A percentile compares a stretch with the other conserved stretches of the same genome.
Conservation (phyloP, 2,888 invertebrate genomes). For the Saturnia pavonia region DNA sequence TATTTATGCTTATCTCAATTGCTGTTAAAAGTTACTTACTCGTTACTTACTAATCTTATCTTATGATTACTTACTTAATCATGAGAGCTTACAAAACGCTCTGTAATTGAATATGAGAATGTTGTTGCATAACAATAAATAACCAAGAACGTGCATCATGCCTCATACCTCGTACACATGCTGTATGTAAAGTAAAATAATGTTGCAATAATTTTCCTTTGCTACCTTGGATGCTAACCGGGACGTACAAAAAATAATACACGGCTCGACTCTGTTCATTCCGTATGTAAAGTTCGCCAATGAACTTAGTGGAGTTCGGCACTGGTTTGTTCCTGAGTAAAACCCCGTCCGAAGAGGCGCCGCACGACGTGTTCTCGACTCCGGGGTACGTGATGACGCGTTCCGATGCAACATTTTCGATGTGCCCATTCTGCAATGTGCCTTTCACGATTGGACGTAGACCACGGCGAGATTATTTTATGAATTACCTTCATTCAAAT, state of each 20-base stretch:
- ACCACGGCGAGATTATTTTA: slow-evolving; percentile 41
- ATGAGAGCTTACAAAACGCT: not conserved
- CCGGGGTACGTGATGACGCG: slow-evolving; percentile 82
- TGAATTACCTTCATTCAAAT: slow-evolving; percentile 19
- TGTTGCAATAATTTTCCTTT: slow-evolving; percentile 69
- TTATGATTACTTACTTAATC: not conserved
- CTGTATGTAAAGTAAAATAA: slow-evolving; percentile 51
- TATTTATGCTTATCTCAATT: not conserved
- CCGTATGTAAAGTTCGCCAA: slow-evolving; percentile 87
- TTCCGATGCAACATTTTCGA: slow-evolving; percentile 52
- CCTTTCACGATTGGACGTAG: slow-evolving; percentile 42
- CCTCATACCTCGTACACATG: slow-evolving; percentile 44
- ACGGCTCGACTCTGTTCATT: slow-evolving; percentile 58
- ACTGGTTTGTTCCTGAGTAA: slow-evolving; percentile 96
- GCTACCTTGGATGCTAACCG: slow-evolving; percentile 77
- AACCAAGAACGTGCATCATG: slow-evolving; percentile 33
- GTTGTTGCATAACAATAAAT: slow-evolving; percentile 18
- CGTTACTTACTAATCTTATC: no score
- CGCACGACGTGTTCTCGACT: slow-evolving; percentile 84
- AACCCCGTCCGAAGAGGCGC: slow-evolving; percentile 95
- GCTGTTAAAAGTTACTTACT: not conserved
- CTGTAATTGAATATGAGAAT: not conserved
- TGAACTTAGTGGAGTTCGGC: slow-evolving; percentile 97
- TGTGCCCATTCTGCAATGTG: slow-evolving; percentile 67
- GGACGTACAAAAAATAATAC: slow-evolving; percentile 44